Percentiles rank a stretch among this genome's conserved stretches.
phyloP scores from a whole-genome alignment of 2,888 invertebrate species.

The Sialis fuliginosa region DNA sequence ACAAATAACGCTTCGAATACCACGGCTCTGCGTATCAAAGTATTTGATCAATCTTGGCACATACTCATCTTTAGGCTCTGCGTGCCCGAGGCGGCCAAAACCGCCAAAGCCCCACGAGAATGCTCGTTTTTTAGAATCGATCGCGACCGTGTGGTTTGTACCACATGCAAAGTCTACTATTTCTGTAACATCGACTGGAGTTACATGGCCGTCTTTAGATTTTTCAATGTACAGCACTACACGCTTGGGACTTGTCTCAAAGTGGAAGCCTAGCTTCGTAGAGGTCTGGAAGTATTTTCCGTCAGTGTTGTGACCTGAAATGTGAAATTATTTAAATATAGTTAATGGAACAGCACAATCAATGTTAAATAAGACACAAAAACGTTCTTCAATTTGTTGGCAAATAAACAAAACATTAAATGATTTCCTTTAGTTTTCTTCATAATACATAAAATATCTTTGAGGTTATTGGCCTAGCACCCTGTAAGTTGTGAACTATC shows the following conservation, averaged over 20 bases:
- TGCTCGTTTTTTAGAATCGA: slow-evolving; percentile 75
- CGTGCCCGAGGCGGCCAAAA: slow-evolving; percentile 83
- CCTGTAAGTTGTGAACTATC: too few species aligned
- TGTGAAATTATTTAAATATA: not conserved
- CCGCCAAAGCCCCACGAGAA: slow-evolving; percentile 95
- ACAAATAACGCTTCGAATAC: slow-evolving; percentile 63
- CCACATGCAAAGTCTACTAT: slow-evolving; percentile 85
- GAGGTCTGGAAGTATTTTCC: slow-evolving; percentile 86
- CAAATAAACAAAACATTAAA: too few species aligned
- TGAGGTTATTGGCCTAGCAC: too few species aligned
- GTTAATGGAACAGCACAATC: not conserved
- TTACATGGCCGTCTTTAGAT: slow-evolving; percentile 66
- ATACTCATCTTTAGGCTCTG: slow-evolving; percentile 82
- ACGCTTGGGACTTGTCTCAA: slow-evolving; percentile 68
- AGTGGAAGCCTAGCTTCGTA: slow-evolving; percentile 74
- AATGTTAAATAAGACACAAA: not conserved
- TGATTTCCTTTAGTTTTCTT: too few species aligned
- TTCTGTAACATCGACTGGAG: slow-evolving; percentile 68
- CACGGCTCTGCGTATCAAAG: slow-evolving; percentile 71
- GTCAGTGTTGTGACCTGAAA: slow-evolving; percentile 74
- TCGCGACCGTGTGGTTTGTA: slow-evolving; percentile 73
- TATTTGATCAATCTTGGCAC: slow-evolving; percentile 67
- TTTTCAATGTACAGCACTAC: slow-evolving; percentile 78
- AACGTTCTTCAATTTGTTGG: too few species aligned
- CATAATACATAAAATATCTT: too few species aligned